Conservation (phyloP, 2,888 invertebrate genomes). For the Drosophila neonasuta region DNA sequence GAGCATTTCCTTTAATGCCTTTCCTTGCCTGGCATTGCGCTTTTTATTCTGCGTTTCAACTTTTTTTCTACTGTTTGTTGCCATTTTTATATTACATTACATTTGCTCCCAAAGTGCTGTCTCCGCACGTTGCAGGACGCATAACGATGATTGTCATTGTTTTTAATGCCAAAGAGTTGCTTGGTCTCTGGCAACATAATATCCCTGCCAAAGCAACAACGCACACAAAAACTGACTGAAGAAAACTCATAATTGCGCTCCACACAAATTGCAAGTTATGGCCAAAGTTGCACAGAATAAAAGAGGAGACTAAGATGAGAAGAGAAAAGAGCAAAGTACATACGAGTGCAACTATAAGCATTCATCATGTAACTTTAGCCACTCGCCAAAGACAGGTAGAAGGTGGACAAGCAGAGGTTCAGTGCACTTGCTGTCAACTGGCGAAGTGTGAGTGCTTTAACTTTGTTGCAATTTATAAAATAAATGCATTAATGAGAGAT, state of each 20-base stretch:
- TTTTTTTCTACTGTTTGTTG: conserved; percentile 28
- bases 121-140: conserved; percentile 29
- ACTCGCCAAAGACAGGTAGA: neutral
- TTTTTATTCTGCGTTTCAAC: conserved; percentile 35
- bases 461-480: conserved; percentile 39
- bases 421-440: conserved; percentile 43
- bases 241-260: conserved; percentile 73
- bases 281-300: conserved; percentile 52
- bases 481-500: conserved; percentile 41
- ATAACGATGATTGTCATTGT: conserved; percentile 59
- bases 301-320: neutral
- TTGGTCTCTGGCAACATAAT: conserved; percentile 57
- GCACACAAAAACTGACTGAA: conserved; percentile 52
- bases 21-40: conserved; percentile 51
- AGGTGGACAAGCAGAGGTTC: conserved; percentile 41
- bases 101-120: conserved; percentile 61
- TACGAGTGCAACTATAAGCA: conserved; percentile 47
- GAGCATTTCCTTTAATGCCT: conserved; percentile 76
- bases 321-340: conserved; percentile 15
- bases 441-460: conserved; percentile 33
- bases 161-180: conserved; percentile 62
- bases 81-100: conserved; percentile 71
- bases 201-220: conserved; percentile 27
- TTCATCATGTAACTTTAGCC: conserved; percentile 55
- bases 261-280: conserved; percentile 76